These are phyloP conservation scores for Heliornis fulica DNA, from an alignment of 2,113 vertebrate species.

Conservation along the genomic window DNA sequence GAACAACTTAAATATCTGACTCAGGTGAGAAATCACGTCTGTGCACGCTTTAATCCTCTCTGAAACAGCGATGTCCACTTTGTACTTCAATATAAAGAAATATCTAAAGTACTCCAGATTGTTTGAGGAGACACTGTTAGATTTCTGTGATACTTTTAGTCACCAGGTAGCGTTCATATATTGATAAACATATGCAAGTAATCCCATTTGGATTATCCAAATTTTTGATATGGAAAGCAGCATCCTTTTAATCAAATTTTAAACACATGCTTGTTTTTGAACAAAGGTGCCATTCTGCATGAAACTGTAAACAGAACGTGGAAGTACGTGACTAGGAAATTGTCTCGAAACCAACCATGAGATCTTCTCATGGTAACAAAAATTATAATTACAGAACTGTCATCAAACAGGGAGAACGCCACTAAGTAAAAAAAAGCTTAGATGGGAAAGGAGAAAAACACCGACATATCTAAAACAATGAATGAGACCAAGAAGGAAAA, in stretches of 20 bases:
- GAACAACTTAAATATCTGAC: neutral
- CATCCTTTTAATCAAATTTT: neutral
- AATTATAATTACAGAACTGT: neutral
- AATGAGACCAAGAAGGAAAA: neutral
- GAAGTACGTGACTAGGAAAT: neutral
- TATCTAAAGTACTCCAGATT: neutral
- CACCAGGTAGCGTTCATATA: neutral
- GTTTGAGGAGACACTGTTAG: neutral
- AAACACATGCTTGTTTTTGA: neutral
- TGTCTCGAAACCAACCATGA: neutral
- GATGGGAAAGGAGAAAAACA: neutral
- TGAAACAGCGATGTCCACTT: neutral
- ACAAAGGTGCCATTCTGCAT: neutral
- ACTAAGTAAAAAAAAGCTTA: neutral
- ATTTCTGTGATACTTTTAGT: neutral
- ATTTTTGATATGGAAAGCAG: neutral
- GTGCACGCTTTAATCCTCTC: neutral
- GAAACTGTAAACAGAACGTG: neutral
- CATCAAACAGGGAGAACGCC: neutral
- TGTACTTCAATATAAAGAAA: neutral
- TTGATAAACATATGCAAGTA: neutral
- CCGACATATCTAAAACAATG: neutral
- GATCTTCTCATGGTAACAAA: neutral
- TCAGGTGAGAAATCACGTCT: neutral
- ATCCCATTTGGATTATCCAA: neutral